These are phyloP conservation scores for Natator depressus DNA, from an alignment of 2,113 vertebrate genomes.

Conservation along the genomic window DNA sequence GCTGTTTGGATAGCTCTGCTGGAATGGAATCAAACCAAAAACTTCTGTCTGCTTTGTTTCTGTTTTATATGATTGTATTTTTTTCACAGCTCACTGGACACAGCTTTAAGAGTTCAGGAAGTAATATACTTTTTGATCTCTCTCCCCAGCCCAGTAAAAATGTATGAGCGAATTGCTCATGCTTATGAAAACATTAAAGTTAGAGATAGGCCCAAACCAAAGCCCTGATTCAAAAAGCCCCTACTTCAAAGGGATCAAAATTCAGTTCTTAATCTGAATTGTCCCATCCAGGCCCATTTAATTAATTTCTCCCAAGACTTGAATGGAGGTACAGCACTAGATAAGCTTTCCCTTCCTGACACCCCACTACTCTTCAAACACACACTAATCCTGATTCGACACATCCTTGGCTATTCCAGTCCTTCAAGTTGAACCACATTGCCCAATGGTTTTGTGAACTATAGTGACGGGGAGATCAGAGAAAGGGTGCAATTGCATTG, in stretches of 20 bases:
- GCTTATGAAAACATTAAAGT: background rate
- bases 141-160: background rate
- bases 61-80: background rate
- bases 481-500: background rate
- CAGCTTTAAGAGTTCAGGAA: background rate
- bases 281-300: background rate
- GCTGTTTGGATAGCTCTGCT: conserved; percentile 16
- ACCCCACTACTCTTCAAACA: background rate
- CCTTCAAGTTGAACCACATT: background rate
- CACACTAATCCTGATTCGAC: background rate
- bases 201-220: conserved; percentile 5
- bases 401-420: background rate
- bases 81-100: background rate
- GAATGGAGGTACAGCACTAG: background rate
- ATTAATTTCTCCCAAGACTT: background rate
- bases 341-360: background rate
- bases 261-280: background rate
- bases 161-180: background rate
- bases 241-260: background rate
- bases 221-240: accelerated
- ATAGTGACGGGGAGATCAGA: background rate
- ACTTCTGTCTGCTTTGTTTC: conserved; percentile 7
- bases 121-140: background rate
- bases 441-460: background rate
- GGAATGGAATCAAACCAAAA: conserved; percentile 15